Evolutionary conservation across 2,797 vertebrate genomes (phyloP).

Genomic region (Microctenopoma lineatum): DNA sequence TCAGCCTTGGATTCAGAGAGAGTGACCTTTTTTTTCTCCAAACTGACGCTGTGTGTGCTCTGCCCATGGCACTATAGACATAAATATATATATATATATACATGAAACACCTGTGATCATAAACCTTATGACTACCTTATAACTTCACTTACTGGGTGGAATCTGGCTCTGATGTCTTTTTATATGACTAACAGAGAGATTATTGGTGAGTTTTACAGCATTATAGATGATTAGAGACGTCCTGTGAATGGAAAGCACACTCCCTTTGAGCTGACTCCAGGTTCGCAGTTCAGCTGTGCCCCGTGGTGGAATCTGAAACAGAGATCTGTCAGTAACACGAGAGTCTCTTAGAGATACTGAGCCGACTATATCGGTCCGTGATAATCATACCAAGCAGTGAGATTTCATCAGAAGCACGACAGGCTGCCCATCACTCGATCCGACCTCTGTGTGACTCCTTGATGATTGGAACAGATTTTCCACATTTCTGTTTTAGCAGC

Average conservation of each 20-base stretch:
- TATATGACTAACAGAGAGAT: background rate
- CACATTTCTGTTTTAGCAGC: constrained; percentile 37
- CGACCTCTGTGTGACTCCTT: constrained; percentile 63
- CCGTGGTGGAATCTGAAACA: constrained; percentile 60
- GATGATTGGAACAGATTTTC: constrained; percentile 73
- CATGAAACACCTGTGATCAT: constrained; percentile 9
- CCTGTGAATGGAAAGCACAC: constrained; percentile 37
- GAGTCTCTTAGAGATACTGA: constrained; percentile 56
- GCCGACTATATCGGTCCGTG: constrained; percentile 77
- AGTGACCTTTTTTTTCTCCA: constrained; percentile 44
- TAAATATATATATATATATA: background rate
- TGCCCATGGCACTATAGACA: constrained; percentile 18
- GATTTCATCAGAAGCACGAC: constrained; percentile 55
- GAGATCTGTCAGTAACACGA: constrained; percentile 70
- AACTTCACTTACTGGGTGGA: background rate
- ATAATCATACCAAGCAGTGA: constrained; percentile 67
- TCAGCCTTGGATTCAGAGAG: constrained; percentile 49
- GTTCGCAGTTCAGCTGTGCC: constrained; percentile 60
- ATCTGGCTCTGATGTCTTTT: background rate
- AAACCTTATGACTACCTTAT: constrained; percentile 9
- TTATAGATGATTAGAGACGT: constrained; percentile 27
- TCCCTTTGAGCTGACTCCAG: constrained; percentile 37
- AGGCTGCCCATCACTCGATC: constrained; percentile 50
- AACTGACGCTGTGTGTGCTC: constrained; percentile 28
- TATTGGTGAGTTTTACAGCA: constrained; percentile 28